Percentiles rank a stretch among this genome's conserved stretches.
Evolutionary conservation across 1,140 invertebrate species (phyloP).

Genomic region (Lucilia cuprina): DNA sequence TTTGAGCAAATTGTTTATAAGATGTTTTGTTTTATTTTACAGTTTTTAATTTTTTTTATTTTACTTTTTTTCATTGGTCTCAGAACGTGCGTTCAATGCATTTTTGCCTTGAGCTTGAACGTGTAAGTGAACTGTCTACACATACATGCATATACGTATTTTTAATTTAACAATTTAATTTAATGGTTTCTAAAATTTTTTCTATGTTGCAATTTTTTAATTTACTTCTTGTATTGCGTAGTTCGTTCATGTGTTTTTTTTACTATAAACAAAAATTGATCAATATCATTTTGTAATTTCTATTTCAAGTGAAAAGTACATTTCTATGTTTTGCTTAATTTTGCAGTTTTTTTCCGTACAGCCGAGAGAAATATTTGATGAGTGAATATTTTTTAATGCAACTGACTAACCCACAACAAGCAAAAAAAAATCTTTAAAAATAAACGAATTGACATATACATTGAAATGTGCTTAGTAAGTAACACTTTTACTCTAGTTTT

Average conservation of each 20-base stretch:
- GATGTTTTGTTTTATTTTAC: background rate
- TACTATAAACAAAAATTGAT: background rate
- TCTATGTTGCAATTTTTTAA: background rate
- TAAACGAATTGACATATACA: background rate
- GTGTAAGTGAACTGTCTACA: background rate
- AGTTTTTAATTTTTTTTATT: background rate
- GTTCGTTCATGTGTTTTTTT: background rate
- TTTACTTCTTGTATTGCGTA: background rate
- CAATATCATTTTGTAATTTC: background rate
- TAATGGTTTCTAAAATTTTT: background rate
- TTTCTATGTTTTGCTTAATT: too few relatives aligned
- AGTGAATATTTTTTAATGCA: background rate
- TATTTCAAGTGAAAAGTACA: background rate
- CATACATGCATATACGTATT: too few relatives aligned
- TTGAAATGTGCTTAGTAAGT: background rate
- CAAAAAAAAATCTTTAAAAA: background rate
- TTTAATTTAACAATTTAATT: background rate
- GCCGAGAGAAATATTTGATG: too few relatives aligned
- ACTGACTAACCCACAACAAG: background rate
- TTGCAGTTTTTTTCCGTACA: too few relatives aligned
- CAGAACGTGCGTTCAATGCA: slow-evolving; percentile 6
- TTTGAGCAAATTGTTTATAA: slow-evolving; percentile 1
- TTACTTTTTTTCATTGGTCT: background rate
- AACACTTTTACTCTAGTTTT: background rate
- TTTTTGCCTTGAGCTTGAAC: slow-evolving; percentile 31